These are phyloP conservation scores for Octonoba sinensis DNA, from an alignment of 2,888 invertebrate species.

Conservation along the genomic window DNA sequence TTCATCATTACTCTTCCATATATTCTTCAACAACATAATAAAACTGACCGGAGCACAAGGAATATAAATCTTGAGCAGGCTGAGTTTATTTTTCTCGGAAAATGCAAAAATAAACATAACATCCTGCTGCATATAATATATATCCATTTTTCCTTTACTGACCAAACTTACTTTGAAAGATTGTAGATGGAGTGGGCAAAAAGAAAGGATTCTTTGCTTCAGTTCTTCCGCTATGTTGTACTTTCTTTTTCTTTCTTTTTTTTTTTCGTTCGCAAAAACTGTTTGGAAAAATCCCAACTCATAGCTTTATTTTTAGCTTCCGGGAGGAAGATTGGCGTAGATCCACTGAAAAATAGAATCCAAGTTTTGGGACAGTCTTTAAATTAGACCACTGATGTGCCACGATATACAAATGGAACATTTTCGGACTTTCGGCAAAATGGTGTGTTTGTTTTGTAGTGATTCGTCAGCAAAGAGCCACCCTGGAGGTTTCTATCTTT, in stretches of 20 bases:
- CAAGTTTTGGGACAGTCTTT: background rate
- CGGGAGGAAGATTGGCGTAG: slow-evolving; percentile 15
- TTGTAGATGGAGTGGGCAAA: background rate
- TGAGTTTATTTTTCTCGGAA: slow-evolving; percentile 31
- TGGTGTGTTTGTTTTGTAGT: too few species aligned
- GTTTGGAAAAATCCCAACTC: slow-evolving; percentile 39
- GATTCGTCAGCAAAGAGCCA: too few species aligned
- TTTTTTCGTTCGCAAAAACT: slow-evolving; percentile 20
- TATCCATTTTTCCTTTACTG: slow-evolving; percentile 11
- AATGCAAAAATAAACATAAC: slow-evolving; percentile 24
- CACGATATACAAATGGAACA: too few species aligned
- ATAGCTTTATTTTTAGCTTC: slow-evolving; percentile 28
- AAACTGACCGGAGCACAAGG: too few species aligned
- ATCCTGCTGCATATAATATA: background rate
- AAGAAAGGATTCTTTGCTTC: slow-evolving; percentile 18
- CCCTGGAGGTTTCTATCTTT: too few species aligned
- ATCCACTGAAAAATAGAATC: slow-evolving; percentile 21
- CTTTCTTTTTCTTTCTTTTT: background rate
- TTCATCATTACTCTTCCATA: too few species aligned
- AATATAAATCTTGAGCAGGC: slow-evolving; percentile 23
- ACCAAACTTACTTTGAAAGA: slow-evolving; percentile 24
- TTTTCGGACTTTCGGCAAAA: too few species aligned
- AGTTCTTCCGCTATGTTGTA: slow-evolving; percentile 32
- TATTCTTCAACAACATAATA: too few species aligned
- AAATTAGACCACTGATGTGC: background rate